A percentile compares a stretch with the other conserved stretches of the same genome.
phyloP scores from a whole-genome alignment of 2,113 vertebrate genomes.

The Campylorhamphus procurvoides region DNA sequence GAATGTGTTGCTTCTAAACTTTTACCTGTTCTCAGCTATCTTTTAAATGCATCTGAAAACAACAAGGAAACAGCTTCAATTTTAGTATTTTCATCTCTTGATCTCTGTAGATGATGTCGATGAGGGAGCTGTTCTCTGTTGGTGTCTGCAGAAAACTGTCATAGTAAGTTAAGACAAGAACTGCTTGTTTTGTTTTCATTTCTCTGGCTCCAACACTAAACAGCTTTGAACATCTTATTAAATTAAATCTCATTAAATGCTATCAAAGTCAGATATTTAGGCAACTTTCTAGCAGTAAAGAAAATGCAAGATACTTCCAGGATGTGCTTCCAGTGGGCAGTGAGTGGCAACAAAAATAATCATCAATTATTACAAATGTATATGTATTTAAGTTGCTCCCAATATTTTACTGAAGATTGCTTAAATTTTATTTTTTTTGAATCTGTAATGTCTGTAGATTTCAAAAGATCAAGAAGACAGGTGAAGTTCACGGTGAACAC shows the following conservation, averaged over 20 bases:
- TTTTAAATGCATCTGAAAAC: neutral
- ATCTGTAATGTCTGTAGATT: neutral
- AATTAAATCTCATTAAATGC: neutral
- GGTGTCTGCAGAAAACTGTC: neutral
- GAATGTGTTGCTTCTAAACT: conserved; percentile 16
- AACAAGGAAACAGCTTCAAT: neutral
- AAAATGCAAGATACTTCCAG: neutral
- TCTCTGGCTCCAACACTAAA: neutral
- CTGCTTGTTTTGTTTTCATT: neutral
- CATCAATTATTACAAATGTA: accelerated
- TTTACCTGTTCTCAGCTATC: neutral
- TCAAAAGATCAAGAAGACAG: neutral
- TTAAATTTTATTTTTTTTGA: neutral
- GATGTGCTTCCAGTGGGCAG: neutral
- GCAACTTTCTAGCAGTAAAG: neutral
- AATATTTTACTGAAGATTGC: neutral
- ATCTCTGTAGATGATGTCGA: neutral
- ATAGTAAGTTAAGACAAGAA: neutral
- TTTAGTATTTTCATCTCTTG: neutral
- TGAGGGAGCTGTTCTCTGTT: neutral
- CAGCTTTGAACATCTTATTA: neutral
- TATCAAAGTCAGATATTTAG: neutral
- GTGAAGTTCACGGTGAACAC: neutral
- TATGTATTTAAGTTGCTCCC: neutral
- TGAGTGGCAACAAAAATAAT: neutral